Base-by-base conservation (phyloP, 2,113 vertebrate genomes). In the Orthonyx spaldingii region DNA sequence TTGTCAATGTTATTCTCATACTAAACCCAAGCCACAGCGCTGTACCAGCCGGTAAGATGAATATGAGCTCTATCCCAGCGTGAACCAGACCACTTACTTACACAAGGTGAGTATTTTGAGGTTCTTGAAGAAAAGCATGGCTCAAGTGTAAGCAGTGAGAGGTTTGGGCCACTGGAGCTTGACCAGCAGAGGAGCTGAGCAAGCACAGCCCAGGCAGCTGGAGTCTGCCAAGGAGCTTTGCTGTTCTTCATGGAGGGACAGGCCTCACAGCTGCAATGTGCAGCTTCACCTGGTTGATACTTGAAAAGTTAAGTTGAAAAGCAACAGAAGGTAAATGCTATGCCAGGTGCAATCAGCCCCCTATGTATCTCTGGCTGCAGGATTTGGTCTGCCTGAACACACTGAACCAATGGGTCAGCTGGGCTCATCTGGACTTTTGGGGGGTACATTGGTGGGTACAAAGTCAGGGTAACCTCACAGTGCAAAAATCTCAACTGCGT, bases 361-460 rank as follows among this genome's bases (percentile, higher is more conserved):
- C 20, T 20, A 3, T 7, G 37, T 26, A 19, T 33, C n/a, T 27
- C 28, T 28, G 37, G 71, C 55, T 72, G 22, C 18, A 33, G n/a
- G 32, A 57, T 39, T 16, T 21, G 47, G 10, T 75, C 71, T 78
- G 33, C 35, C 57, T 66, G 17, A 50, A 27, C 18, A 10, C 16
- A 1, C 33, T 3, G 13, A 19, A 15, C n/a, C 1, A 2, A 18
- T 24, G 27, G 30, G 41, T 86, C 33, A n/a, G 16, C 37, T 64
- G 55, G 46, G 37, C 14, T 55, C 52, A 56, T 39, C 44, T 61
- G 74, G 59, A 13, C 37, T 79, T 20, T 28, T n/a, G 6, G 2
- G 18, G 23, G 6, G 9, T 74, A 10, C 32, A 65, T 0, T 1
- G 1, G 2, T 24, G 6, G 4, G 24, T 47, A 22, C 39, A 66